These are phyloP conservation scores for Lophotis ruficrista DNA, from an alignment of 2,113 vertebrate species.

Conservation along the genomic window DNA sequence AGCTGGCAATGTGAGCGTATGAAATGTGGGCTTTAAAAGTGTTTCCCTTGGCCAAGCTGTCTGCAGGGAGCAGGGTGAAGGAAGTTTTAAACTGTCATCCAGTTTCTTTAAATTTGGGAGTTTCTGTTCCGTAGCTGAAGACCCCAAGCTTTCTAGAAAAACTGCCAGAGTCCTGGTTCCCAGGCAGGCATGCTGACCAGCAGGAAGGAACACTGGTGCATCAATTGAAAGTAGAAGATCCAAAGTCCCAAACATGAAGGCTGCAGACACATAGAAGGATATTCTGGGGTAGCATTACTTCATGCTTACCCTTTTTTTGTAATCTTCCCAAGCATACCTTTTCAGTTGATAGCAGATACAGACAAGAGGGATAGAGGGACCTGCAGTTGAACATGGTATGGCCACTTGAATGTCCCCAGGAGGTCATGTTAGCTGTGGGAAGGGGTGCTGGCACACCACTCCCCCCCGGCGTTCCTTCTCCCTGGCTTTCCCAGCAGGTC, in stretches of 20 bases:
- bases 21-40: neutral
- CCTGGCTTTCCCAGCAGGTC: neutral
- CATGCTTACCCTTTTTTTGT: neutral
- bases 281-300: neutral
- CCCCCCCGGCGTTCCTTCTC: rapidly evolving
- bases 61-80: neutral
- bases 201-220: neutral
- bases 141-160: neutral
- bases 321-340: neutral
- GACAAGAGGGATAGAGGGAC: neutral
- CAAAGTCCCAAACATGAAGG: neutral
- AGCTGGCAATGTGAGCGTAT: rapidly evolving
- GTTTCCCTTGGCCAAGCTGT: neutral
- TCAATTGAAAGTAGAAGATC: neutral
- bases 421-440: neutral
- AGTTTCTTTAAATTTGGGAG: neutral
- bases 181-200: neutral
- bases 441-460: neutral
- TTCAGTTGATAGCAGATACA: neutral
- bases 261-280: neutral
- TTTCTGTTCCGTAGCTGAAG: neutral
- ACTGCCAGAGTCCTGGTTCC: neutral
- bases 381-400: rapidly evolving
- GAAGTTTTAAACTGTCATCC: neutral
- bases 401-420: neutral